Evolutionary conservation across 2,797 vertebrate genomes (phyloP).

Genomic region (Pseudotriccus pelzelni): DNA sequence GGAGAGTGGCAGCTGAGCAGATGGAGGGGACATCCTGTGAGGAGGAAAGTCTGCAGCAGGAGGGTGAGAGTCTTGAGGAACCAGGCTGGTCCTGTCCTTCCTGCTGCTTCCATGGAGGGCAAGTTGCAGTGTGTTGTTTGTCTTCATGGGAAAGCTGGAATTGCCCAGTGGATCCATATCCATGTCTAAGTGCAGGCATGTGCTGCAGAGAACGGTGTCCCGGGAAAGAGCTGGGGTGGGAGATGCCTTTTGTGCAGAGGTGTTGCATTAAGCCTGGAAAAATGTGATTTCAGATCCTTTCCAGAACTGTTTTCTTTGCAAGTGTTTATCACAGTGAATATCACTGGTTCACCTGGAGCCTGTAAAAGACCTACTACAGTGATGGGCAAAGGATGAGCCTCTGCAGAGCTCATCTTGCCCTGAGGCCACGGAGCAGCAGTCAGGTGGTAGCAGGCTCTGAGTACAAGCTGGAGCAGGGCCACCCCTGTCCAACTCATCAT

Average conservation of each 20-base stretch:
- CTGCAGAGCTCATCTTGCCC: conserved; percentile 25
- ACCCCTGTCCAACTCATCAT: not conserved
- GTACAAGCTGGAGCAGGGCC: not conserved
- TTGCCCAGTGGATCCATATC: not conserved
- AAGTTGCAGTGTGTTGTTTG: fast-evolving
- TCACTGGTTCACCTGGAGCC: conserved; percentile 11
- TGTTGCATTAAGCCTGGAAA: not conserved
- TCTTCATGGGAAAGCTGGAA: not conserved
- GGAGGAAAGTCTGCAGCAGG: not conserved
- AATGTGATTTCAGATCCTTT: not conserved
- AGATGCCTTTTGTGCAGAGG: not conserved
- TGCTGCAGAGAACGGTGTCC: not conserved
- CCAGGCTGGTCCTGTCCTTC: not conserved
- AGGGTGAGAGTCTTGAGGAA: not conserved
- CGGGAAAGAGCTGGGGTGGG: not conserved
- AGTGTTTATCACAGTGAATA: not conserved
- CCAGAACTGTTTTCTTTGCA: not conserved
- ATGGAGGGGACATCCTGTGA: not conserved
- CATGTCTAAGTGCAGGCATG: fast-evolving
- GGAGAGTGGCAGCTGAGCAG: not conserved
- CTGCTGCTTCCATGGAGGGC: not conserved
- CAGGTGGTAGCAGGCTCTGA: conserved; percentile 10
- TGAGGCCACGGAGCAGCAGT: not conserved
- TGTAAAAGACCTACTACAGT: conserved; percentile 32
- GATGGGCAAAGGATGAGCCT: conserved; percentile 17